Conservation (phyloP, 2,113 vertebrate species). For the Corythaeola cristata region DNA sequence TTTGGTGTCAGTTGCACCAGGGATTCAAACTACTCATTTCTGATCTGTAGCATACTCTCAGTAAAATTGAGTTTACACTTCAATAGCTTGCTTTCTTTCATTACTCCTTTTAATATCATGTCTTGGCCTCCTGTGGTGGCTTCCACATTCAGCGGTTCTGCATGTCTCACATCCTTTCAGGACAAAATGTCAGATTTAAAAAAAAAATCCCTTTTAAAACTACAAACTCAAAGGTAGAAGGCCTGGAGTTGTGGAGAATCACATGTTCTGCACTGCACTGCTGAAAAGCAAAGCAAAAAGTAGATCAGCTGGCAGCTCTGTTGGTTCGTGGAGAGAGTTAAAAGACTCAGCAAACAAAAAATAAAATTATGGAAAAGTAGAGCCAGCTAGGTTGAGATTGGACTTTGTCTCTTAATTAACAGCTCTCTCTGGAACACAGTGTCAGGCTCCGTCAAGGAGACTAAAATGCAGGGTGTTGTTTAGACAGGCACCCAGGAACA, state of each 20-base stretch:
- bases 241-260: constrained; percentile 1
- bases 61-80: constrained; percentile 47
- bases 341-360: constrained; percentile 44
- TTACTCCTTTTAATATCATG: constrained; percentile 55
- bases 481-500: constrained; percentile 19
- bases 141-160: constrained; percentile 24
- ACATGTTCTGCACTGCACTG: neutral
- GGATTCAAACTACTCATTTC: constrained; percentile 31
- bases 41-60: constrained; percentile 13
- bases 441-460: neutral
- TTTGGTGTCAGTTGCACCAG: constrained; percentile 12
- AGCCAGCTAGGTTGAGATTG: constrained; percentile 25
- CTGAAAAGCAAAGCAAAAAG: neutral
- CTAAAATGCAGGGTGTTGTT: constrained; percentile 8
- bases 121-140: constrained; percentile 32
- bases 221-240: neutral
- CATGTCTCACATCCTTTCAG: constrained; percentile 28
- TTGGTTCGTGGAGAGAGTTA: neutral
- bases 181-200: constrained; percentile 34
- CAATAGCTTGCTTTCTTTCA: constrained; percentile 52
- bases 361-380: constrained; percentile 9
- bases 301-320: constrained; percentile 18
- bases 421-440: constrained; percentile 8
- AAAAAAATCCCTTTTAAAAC: constrained; percentile 21
- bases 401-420: constrained; percentile 56